These are phyloP conservation scores for Oxygymnocypris stewartii DNA, from an alignment of 2,113 vertebrate genomes.

Conservation along the genomic window DNA sequence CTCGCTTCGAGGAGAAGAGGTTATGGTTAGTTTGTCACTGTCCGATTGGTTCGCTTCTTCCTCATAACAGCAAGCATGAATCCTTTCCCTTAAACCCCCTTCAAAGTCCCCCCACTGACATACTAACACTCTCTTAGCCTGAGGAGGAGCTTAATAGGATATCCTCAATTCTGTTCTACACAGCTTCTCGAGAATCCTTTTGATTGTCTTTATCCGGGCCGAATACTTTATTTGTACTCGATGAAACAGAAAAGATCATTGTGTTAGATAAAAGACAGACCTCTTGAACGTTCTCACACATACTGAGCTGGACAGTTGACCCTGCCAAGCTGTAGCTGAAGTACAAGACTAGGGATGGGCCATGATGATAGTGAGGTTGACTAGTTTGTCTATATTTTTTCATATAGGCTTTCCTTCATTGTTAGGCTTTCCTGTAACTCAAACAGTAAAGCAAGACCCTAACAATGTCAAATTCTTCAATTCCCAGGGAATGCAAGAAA, in stretches of 20 bases:
- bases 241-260: background rate
- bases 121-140: background rate
- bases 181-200: conserved; percentile 9
- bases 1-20: conserved; percentile 56
- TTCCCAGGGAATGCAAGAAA: too few relatives aligned
- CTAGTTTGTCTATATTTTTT: background rate
- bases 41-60: conserved; percentile 76
- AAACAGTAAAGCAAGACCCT: too few relatives aligned
- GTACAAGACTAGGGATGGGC: background rate
- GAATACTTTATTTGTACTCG: background rate
- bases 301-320: background rate
- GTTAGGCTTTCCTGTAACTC: too few relatives aligned
- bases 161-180: conserved; percentile 21
- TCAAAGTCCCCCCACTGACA: conserved; percentile 1
- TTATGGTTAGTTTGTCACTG: conserved; percentile 76
- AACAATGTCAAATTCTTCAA: too few relatives aligned
- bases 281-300: background rate
- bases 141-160: conserved; percentile 12
- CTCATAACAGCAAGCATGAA: conserved; percentile 72
- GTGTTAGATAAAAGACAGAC: background rate
- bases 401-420: background rate
- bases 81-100: conserved; percentile 60
- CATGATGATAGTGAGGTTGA: background rate
- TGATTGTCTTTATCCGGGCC: conserved; percentile 17
- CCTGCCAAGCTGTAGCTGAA: background rate